A percentile compares a stretch with the other conserved stretches of the same genome.
These are phyloP conservation scores for Stenchaetothrips biformis DNA, from an alignment of 2,888 invertebrate species.

Conservation along the genomic window DNA sequence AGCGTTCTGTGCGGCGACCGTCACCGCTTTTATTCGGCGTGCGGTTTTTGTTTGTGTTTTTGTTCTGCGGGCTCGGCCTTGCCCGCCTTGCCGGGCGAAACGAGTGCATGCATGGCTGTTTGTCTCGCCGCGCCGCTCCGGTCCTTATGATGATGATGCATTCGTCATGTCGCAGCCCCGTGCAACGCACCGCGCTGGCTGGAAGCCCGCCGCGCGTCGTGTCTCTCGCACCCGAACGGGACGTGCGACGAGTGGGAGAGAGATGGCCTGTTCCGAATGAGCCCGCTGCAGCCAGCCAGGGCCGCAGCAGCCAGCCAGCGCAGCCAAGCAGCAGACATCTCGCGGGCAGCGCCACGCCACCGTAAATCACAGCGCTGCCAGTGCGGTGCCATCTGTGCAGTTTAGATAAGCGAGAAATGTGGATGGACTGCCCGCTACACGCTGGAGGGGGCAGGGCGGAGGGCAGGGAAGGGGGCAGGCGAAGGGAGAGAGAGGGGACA, in stretches of 20 bases:
- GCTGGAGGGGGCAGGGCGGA: neutral
- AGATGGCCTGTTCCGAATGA: too few relatives aligned
- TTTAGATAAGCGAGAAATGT: slow-evolving; percentile 25
- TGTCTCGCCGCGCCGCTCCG: too few relatives aligned
- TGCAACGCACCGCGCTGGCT: neutral
- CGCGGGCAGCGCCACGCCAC: neutral
- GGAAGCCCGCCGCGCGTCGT: neutral
- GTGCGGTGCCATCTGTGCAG: slow-evolving; percentile 16
- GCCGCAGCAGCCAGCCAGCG: too few relatives aligned
- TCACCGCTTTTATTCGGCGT: neutral
- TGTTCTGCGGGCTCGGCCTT: too few relatives aligned
- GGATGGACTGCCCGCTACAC: neutral
- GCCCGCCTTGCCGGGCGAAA: too few relatives aligned
- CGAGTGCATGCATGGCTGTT: too few relatives aligned
- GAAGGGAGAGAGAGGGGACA: too few relatives aligned
- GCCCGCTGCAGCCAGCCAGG: too few relatives aligned
- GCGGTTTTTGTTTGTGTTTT: too few relatives aligned
- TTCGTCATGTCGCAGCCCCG: slow-evolving; percentile 1
- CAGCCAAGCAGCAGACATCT: neutral
- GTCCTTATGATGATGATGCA: too few relatives aligned
- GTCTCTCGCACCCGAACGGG: too few relatives aligned
- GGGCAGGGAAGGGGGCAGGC: neutral
- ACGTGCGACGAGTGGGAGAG: too few relatives aligned
- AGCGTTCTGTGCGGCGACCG: neutral
- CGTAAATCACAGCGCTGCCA: slow-evolving; percentile 13